Evolutionary conservation across 2,888 invertebrate species (phyloP), one percentile per base, ranked within the genome.

Genomic region (Sphecodes monilicornis): DNA sequence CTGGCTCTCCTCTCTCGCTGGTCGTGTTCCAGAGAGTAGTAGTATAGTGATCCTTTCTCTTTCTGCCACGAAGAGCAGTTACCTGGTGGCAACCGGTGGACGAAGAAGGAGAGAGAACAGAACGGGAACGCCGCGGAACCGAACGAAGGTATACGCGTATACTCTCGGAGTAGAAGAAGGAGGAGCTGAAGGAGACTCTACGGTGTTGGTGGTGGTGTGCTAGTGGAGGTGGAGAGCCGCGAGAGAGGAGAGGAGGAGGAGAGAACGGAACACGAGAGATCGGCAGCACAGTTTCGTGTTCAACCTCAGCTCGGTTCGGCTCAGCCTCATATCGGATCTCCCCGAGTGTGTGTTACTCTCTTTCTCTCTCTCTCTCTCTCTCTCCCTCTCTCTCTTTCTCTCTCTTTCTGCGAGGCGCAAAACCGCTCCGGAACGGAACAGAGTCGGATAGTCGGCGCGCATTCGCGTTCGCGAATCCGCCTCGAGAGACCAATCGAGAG

Each of bases 211-310:
- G 89, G 88, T 84, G 86, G 84, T 84, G 86, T 50, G 50, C 50
- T 50, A 3, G 85, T 60, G 83, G 82, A 69, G 80, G 84, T 43
- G 82, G 84, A 85, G 84, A 85, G 84, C 86, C 50, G 50, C 50
- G 86, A 82, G 83, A 88, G 86, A 29, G 29, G 60, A 60, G 85
- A 80, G 80, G 88, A 89, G 87, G 88, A 84, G 87, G 88, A 89
- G 90, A 92, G 92, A 92, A 90, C 90, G 90, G 91, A 92, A 91
- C 90, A 90, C 91, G 91, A 92, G 92, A 93, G 92, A 92, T 93
- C 93, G 92, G 93, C 93, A 90, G 92, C 93, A 92, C 92, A 92
- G 93, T 92, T 92, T 93, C 92, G 92, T 92, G 91, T 88, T 92
- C 89, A 89, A 89, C 64, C 87, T 91, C 90, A 90, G 89, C 91